These are phyloP conservation scores for Riparia riparia DNA, from an alignment of 2,113 vertebrate species.

Conservation along the genomic window DNA sequence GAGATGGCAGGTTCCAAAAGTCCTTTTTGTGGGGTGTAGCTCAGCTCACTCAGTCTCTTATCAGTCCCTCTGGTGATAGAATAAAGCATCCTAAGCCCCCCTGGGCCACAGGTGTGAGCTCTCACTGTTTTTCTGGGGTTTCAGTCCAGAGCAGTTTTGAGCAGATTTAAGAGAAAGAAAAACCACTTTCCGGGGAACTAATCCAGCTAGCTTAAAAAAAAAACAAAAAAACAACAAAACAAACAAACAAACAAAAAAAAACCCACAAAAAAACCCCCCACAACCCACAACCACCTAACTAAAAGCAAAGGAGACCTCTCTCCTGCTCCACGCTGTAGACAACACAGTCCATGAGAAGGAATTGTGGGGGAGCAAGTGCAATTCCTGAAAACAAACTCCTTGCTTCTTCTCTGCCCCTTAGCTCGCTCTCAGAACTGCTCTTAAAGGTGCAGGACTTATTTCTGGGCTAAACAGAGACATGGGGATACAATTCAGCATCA, in stretches of 20 bases:
- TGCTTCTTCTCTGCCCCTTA: no score
- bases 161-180: not conserved
- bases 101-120: not conserved
- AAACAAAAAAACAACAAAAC: no score
- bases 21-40: not conserved
- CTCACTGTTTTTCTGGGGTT: not conserved
- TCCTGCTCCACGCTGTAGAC: no score
- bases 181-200: not conserved
- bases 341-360: no score
- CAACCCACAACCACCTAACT: no score
- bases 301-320: no score
- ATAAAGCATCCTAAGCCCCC: accelerated
- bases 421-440: no score
- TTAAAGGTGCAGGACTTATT: no score
- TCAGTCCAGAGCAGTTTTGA: not conserved
- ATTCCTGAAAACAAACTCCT: no score
- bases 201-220: not conserved
- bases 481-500: not conserved
- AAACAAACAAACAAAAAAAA: no score
- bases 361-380: no score
- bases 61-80: not conserved
- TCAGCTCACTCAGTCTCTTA: not conserved
- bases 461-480: not conserved
- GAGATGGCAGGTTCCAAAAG: not conserved
- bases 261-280: no score